Conservation (phyloP, 2,113 vertebrate species). For the Erinaceus europaeus region DNA sequence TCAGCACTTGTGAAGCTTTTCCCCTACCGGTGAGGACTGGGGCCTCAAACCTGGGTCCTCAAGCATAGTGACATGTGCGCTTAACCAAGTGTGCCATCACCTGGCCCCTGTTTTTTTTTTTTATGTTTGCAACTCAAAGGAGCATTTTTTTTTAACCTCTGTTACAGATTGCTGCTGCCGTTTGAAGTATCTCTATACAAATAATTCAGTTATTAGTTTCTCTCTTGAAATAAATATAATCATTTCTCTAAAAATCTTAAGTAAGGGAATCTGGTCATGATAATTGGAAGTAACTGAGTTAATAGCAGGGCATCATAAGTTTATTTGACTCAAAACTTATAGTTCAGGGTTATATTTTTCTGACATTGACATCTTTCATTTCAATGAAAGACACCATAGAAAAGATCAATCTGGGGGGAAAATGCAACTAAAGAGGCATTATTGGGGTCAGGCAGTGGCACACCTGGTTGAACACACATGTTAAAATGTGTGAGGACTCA, state of each 20-base stretch:
- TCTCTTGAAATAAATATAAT: constrained; percentile 42
- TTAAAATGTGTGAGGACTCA: too few species aligned
- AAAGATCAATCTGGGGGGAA: constrained; percentile 11
- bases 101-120: not conserved
- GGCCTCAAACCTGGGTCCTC: too few species aligned
- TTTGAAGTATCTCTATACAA: not conserved
- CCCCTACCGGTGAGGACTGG: too few species aligned
- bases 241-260: constrained; percentile 30
- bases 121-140: not conserved
- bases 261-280: constrained; percentile 32
- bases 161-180: too few species aligned
- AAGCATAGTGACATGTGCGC: too few species aligned
- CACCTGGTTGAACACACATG: too few species aligned
- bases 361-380: constrained; percentile 28
- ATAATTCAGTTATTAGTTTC: constrained; percentile 7
- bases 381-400: constrained; percentile 5
- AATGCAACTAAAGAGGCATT: constrained; percentile 13
- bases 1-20: too few species aligned
- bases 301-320: not conserved
- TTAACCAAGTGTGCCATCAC: too few species aligned
- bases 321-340: constrained; percentile 50
- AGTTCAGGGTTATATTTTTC: not conserved
- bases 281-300: constrained; percentile 28
- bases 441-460: too few species aligned
- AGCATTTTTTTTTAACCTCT: too few species aligned